These are phyloP conservation scores for Drosophila erecta DNA, from an alignment of 1,140 invertebrate species.

Conservation along the genomic window DNA sequence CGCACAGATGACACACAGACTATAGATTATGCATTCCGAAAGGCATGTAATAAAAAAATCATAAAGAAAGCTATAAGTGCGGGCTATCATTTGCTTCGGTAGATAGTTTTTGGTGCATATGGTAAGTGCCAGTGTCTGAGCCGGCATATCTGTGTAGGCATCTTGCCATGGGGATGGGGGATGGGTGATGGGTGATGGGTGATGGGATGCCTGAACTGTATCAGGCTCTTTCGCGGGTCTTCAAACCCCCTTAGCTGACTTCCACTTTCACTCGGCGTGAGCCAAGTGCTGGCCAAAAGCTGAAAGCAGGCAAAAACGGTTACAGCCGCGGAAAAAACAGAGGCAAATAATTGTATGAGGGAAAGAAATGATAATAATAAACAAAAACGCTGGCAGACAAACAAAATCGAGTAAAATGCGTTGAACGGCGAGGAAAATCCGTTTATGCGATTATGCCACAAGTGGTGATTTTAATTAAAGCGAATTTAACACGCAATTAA, in stretches of 20 bases:
- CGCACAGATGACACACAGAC: too few species aligned
- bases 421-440: conserved; percentile 49
- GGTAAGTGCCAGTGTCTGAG: conserved; percentile 1
- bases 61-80: too few species aligned
- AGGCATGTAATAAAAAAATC: too few species aligned
- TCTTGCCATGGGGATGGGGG: neutral
- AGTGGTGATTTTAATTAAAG: conserved; percentile 74
- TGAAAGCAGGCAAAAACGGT: conserved; percentile 34
- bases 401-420: conserved; percentile 69
- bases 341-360: conserved; percentile 36
- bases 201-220: conserved; percentile 36
- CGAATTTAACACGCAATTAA: conserved; percentile 80
- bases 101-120: conserved; percentile 6
- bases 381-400: conserved; percentile 49
- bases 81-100: neutral
- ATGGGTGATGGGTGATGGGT: neutral
- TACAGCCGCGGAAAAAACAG: conserved; percentile 46
- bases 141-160: conserved; percentile 9
- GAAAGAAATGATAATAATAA: conserved; percentile 50
- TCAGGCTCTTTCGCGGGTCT: conserved; percentile 54
- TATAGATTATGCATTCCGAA: too few species aligned
- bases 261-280: conserved; percentile 67
- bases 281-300: conserved; percentile 52
- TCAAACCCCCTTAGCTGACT: conserved; percentile 61
- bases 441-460: conserved; percentile 55